These are phyloP conservation scores for Eulacestoma nigropectus DNA, from an alignment of 2,113 vertebrate genomes.

Conservation along the genomic window DNA sequence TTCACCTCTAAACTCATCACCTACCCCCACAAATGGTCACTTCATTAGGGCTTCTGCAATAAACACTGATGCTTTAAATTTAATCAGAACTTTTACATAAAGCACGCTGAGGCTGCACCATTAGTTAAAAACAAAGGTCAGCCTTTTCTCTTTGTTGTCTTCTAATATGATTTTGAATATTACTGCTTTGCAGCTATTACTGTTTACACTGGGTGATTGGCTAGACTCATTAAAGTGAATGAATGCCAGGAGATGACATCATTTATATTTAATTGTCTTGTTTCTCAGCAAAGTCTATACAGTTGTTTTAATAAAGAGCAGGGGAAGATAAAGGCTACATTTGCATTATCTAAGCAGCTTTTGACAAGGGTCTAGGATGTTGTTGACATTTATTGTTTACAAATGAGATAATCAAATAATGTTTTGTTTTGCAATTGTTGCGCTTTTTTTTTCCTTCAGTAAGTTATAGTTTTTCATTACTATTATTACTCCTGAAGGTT, in stretches of 20 bases:
- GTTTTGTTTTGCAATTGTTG: not conserved
- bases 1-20: conserved; percentile 30
- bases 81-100: conserved; percentile 65
- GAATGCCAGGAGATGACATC: conserved; percentile 70
- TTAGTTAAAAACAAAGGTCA: conserved; percentile 84
- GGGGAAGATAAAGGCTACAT: conserved; percentile 64
- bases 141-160: conserved; percentile 58
- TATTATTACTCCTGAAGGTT: not conserved
- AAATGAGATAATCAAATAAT: conserved; percentile 65
- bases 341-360: conserved; percentile 59
- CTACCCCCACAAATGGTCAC: conserved; percentile 56
- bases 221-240: conserved; percentile 59
- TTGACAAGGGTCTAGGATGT: conserved; percentile 22
- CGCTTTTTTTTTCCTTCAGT: not conserved
- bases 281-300: conserved; percentile 71
- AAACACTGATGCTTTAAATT: conserved; percentile 72
- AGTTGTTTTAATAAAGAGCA: conserved; percentile 73
- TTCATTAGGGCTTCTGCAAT: conserved; percentile 67
- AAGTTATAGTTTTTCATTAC: not conserved
- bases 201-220: conserved; percentile 48
- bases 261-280: conserved; percentile 73
- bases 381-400: conserved; percentile 70
- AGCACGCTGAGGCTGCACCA: conserved; percentile 22
- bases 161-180: conserved; percentile 60
- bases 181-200: conserved; percentile 33